A percentile compares a stretch with the other conserved stretches of the same genome.
These are phyloP conservation scores for Cyclophora punctaria DNA, from an alignment of 2,888 invertebrate genomes.

Conservation along the genomic window DNA sequence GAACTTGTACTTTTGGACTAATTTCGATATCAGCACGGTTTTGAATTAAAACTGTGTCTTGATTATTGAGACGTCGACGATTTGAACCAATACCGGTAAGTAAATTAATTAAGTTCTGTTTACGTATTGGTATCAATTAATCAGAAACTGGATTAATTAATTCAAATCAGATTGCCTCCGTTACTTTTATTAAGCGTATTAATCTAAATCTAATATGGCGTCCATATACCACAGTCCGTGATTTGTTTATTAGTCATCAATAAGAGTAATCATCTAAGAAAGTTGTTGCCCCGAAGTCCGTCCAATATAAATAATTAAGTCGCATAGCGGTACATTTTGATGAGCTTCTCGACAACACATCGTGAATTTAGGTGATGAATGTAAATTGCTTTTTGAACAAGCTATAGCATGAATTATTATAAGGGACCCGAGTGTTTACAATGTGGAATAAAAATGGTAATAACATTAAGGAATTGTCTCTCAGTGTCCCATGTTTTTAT, in stretches of 20 bases:
- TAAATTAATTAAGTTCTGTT: constrained; percentile 2
- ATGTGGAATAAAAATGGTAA: constrained; percentile 55
- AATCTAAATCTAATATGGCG: no score
- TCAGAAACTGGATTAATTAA: no score
- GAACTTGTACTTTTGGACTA: constrained; percentile 48
- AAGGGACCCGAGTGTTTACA: constrained; percentile 55
- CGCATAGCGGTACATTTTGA: constrained; percentile 15
- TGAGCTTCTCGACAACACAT: constrained; percentile 16
- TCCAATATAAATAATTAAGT: constrained; percentile 14
- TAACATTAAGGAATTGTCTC: constrained; percentile 39
- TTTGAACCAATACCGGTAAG: constrained; percentile 52
- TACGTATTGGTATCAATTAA: no score
- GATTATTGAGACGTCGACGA: constrained; percentile 55
- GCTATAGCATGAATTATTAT: constrained; percentile 39
- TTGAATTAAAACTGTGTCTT: constrained; percentile 60
- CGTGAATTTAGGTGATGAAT: constrained; percentile 37
- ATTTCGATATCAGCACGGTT: constrained; percentile 69
- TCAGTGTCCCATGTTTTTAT: constrained; percentile 1
- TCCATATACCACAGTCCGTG: no score
- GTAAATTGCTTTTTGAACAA: constrained; percentile 50
- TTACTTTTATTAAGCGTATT: no score
- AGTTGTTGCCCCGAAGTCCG: constrained; percentile 1
- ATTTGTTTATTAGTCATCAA: no score
- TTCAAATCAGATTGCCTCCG: no score
- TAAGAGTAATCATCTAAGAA: no score